A percentile compares a stretch with the other conserved stretches of the same genome.
Evolutionary conservation across 2,888 invertebrate genomes (phyloP).

Genomic region (Monoplex corrugatus): DNA sequence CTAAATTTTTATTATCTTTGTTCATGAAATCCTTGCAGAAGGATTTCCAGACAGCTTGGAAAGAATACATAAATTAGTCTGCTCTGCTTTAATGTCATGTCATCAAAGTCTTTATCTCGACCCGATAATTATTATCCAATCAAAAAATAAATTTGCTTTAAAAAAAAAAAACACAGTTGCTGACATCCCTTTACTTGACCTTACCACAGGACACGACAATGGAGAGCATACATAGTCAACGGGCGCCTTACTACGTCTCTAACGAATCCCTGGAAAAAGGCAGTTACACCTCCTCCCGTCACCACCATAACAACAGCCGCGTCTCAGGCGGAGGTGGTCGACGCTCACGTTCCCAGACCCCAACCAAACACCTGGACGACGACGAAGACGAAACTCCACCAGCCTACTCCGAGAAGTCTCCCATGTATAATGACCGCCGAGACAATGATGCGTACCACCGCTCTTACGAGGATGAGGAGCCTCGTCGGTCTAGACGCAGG

Average conservation of each 20-base stretch:
- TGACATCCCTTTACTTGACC: too few relatives aligned
- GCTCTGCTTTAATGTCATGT: too few relatives aligned
- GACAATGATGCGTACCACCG: neutral
- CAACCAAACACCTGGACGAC: neutral
- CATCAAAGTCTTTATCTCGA: too few relatives aligned
- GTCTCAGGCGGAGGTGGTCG: conserved; percentile 30
- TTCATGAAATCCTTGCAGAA: too few relatives aligned
- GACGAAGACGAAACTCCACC: conserved; percentile 25
- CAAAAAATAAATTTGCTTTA: too few relatives aligned
- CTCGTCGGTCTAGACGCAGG: neutral
- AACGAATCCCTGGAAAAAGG: neutral
- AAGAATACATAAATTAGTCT: too few relatives aligned
- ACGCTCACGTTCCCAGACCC: conserved; percentile 7
- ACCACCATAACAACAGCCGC: neutral
- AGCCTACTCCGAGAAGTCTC: conserved; percentile 29
- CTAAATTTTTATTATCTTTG: too few relatives aligned
- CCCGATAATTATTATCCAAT: too few relatives aligned
- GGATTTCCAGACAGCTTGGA: too few relatives aligned
- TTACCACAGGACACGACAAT: neutral
- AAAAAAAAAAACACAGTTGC: too few relatives aligned
- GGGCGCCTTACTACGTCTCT: neutral
- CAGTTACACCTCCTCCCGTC: neutral
- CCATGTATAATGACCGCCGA: neutral
- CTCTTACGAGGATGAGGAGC: neutral
- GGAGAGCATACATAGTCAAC: neutral